Base-by-base conservation (phyloP, 1,140 invertebrate genomes). In the Mesaphorura yosii region DNA sequence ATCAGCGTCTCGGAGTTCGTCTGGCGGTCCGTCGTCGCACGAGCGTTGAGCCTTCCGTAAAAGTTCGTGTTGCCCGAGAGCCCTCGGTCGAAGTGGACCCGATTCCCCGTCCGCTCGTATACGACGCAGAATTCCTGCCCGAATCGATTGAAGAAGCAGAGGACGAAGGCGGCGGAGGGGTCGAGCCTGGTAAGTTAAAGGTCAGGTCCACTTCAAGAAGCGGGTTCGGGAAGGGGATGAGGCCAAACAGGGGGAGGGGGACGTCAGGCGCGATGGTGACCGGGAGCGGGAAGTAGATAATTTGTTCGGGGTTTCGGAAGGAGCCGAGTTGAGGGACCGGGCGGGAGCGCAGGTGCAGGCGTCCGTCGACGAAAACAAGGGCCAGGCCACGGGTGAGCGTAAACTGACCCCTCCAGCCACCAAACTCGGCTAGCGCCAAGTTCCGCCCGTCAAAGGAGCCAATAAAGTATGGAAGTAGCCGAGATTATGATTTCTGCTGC, bases 401-500 rank as follows among this genome's bases (percentile, higher is more conserved):
- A 37, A 57, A 51, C 28, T 57, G 55, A 42, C 59, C 59, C 15
- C 55, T 44, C 46, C 38, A 60, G n/a, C n/a, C n/a, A n/a, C n/a
- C n/a, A n/a, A n/a, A n/a, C n/a, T n/a, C n/a, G n/a, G n/a, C n/a
- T 0, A 15, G 25, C 1, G n/a, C 46, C 0, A 55, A 61, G 0
- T 27, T 48, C 5, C 17, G 26, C 10, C 55, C 59, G 20, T 61
- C 34, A 34, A 53, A 61, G 15, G 27, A 25, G 12, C 59, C 59
- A 7, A 61, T n/a, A 28, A 61, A 58, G 29, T 61, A 61, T n/a
- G n/a, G n/a, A n/a, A n/a, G n/a, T n/a, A n/a, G n/a, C n/a, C n/a
- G n/a, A n/a, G n/a, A n/a, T n/a, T n/a, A n/a, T n/a, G n/a, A n/a
- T n/a, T n/a, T n/a, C n/a, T n/a, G n/a, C n/a, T n/a, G n/a, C n/a